A percentile compares a stretch with the other conserved stretches of the same genome.
These are phyloP conservation scores for Tetranychus urticae DNA, from an alignment of 1,140 invertebrate species.

Conservation along the genomic window DNA sequence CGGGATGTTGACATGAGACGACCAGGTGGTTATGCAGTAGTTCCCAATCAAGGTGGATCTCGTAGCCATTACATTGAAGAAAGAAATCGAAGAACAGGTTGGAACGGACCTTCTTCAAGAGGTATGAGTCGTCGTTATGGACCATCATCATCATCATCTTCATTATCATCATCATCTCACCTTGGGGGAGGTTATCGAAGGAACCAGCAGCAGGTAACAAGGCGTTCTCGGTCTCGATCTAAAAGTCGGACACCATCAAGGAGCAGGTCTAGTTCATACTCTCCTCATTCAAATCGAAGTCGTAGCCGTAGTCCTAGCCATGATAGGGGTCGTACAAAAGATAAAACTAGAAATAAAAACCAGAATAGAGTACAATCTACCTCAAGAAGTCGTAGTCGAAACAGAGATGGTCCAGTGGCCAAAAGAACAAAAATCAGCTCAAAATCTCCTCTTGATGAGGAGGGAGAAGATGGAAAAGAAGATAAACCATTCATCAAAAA, in stretches of 20 bases:
- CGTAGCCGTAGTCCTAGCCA: conserved; percentile 13
- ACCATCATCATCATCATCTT: background rate
- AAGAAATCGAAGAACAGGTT: background rate
- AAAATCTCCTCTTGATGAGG: background rate
- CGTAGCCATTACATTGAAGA: background rate
- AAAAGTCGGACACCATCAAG: background rate
- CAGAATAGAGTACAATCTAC: background rate
- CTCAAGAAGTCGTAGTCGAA: background rate
- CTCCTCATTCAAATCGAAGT: conserved; percentile 5
- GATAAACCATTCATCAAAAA: conserved; percentile 2
- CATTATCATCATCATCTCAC: background rate
- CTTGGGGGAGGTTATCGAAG: background rate
- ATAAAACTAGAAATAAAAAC: conserved; percentile 5
- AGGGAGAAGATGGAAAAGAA: background rate
- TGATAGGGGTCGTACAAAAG: conserved; percentile 15
- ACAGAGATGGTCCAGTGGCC: background rate
- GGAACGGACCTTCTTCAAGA: background rate
- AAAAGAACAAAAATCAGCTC: background rate
- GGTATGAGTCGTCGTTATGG: background rate
- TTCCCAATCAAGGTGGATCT: background rate
- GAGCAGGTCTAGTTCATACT: conserved; percentile 2
- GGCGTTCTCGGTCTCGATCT: background rate
- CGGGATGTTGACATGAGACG: background rate
- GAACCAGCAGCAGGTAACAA: too few relatives aligned
- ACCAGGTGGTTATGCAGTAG: background rate